A percentile compares a stretch with the other conserved stretches of the same genome.
Evolutionary conservation across 2,797 vertebrate species (phyloP).

Genomic region (Pagetopsis macropterus): DNA sequence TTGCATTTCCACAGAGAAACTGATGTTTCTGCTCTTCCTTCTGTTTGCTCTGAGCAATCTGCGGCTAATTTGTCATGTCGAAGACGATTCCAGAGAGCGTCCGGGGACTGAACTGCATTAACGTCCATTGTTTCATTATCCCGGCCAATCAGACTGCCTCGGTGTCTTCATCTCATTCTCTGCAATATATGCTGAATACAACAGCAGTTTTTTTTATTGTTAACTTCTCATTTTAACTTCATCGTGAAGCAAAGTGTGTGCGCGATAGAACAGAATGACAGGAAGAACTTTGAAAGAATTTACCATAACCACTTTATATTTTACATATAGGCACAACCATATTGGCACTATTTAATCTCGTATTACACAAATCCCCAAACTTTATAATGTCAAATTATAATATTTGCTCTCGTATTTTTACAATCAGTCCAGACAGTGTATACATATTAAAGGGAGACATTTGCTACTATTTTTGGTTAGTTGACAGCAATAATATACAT

Average conservation of each 20-base stretch:
- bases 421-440: too few relatives aligned
- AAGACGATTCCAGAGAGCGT: slow-evolving; percentile 24
- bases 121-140: slow-evolving; percentile 43
- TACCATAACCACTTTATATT: too few relatives aligned
- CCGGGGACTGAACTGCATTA: slow-evolving; percentile 29
- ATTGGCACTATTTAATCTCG: too few relatives aligned
- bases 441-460: too few relatives aligned
- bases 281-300: not conserved
- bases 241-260: not conserved
- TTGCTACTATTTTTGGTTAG: too few relatives aligned
- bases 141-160: slow-evolving; percentile 3
- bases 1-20: slow-evolving; percentile 22
- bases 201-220: not conserved
- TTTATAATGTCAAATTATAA: too few relatives aligned
- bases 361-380: too few relatives aligned
- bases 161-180: slow-evolving; percentile 15
- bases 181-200: not conserved
- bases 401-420: too few relatives aligned
- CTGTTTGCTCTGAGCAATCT: slow-evolving; percentile 48
- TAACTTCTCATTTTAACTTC: not conserved
- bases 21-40: slow-evolving; percentile 26
- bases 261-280: not conserved
- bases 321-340: too few relatives aligned
- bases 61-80: slow-evolving; percentile 48
- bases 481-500: too few relatives aligned